A percentile compares a stretch with the other conserved stretches of the same genome.
Evolutionary conservation across 1,140 invertebrate species (phyloP).

Genomic region (Leptinotarsa texana): DNA sequence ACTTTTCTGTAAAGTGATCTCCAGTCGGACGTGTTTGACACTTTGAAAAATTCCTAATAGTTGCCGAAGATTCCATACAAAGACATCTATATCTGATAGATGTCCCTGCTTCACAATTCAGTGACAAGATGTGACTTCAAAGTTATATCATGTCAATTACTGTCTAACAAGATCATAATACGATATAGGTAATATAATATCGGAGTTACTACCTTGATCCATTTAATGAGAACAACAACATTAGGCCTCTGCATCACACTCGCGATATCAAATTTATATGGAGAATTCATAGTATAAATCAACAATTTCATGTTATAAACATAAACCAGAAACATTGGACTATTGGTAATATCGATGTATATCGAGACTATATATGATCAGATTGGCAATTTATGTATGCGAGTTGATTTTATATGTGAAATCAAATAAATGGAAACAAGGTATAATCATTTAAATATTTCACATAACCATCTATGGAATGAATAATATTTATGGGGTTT

Average conservation of each 20-base stretch:
- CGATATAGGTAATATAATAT: background rate
- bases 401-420: background rate
- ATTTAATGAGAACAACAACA: background rate
- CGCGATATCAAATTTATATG: background rate
- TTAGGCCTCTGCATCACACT: background rate
- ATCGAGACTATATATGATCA: background rate
- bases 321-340: background rate
- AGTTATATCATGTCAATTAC: too few relatives aligned
- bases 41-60: too few relatives aligned
- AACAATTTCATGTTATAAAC: conserved; percentile 3
- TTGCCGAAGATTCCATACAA: too few relatives aligned
- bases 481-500: background rate
- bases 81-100: too few relatives aligned
- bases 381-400: background rate
- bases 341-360: background rate
- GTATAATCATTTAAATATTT: background rate
- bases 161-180: too few relatives aligned
- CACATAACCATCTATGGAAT: conserved; percentile 1
- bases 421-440: background rate
- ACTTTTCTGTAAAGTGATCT: too few relatives aligned
- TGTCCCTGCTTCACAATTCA: too few relatives aligned
- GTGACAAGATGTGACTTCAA: too few relatives aligned
- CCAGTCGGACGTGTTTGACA: too few relatives aligned
- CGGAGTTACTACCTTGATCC: background rate
- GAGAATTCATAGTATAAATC: background rate